A percentile compares a stretch with the other conserved stretches of the same genome.
phyloP scores from a whole-genome alignment of 2,888 invertebrate species.

The Cephus sareptanus region DNA sequence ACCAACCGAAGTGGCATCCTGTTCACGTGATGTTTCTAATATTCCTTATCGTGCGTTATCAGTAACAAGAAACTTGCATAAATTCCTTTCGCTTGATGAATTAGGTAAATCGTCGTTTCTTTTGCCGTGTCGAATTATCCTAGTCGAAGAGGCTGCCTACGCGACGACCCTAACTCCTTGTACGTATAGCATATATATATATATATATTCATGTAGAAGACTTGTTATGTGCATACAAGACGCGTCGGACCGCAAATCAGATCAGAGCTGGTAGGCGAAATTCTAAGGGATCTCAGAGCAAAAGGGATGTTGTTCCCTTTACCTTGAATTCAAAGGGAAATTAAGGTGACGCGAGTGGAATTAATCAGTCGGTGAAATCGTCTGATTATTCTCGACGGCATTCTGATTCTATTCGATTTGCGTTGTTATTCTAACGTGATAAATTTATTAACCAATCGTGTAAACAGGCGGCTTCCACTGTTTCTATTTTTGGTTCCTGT shows the following conservation, averaged over 20 bases:
- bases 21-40: not conserved
- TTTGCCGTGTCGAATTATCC: no score
- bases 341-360: not conserved
- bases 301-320: not conserved
- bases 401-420: not conserved
- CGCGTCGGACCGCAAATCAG: not conserved
- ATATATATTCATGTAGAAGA: not conserved
- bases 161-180: no score
- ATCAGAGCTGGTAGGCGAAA: not conserved
- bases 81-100: no score
- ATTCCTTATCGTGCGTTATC: not conserved
- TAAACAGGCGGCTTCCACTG: not conserved
- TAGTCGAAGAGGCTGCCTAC: no score
- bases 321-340: not conserved
- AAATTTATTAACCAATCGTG: not conserved
- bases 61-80: no score
- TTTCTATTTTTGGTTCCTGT: not conserved
- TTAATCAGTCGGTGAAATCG: not conserved
- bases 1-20: not conserved
- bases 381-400: not conserved
- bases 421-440: not conserved
- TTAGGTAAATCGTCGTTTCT: no score
- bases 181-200: not conserved
- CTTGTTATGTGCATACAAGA: not conserved
- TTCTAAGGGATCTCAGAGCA: not conserved